Percentiles rank a stretch among this genome's conserved stretches.
Evolutionary conservation across 2,113 vertebrate species (phyloP).

Genomic region (Melanerpes formicivorus): DNA sequence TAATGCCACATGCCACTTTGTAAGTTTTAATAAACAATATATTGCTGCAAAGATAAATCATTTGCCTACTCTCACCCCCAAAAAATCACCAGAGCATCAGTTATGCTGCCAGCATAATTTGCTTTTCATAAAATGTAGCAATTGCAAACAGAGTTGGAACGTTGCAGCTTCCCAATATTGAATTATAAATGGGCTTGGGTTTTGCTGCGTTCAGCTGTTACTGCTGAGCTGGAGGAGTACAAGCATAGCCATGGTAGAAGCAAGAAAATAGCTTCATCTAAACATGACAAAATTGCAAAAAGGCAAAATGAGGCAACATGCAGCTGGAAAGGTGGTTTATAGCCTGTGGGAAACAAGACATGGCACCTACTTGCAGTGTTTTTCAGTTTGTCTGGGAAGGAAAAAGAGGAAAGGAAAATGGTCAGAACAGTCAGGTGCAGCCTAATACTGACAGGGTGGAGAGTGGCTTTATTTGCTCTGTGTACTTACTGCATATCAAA

Average conservation of each 20-base stretch:
- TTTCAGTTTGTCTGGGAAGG: conserved; percentile 64
- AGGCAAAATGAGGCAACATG: neutral
- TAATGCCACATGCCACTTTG: neutral
- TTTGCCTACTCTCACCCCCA: neutral
- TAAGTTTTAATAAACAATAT: neutral
- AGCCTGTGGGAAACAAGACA: neutral
- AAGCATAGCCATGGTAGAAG: neutral
- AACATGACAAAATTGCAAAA: neutral
- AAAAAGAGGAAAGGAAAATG: neutral
- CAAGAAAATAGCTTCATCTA: neutral
- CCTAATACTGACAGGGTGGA: neutral
- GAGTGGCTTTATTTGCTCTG: neutral
- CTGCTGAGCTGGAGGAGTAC: neutral
- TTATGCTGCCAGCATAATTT: neutral
- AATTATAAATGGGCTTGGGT: neutral
- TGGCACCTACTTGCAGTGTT: conserved; percentile 60
- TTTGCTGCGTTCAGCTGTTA: neutral
- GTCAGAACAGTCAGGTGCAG: neutral
- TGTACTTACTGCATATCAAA: neutral
- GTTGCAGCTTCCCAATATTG: neutral
- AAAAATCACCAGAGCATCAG: neutral
- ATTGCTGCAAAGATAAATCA: neutral
- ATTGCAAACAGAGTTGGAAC: neutral
- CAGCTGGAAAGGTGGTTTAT: neutral
- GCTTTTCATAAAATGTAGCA: neutral